Evolutionary conservation across 1,140 invertebrate species (phyloP).

Genomic region (Mercenaria mercenaria): DNA sequence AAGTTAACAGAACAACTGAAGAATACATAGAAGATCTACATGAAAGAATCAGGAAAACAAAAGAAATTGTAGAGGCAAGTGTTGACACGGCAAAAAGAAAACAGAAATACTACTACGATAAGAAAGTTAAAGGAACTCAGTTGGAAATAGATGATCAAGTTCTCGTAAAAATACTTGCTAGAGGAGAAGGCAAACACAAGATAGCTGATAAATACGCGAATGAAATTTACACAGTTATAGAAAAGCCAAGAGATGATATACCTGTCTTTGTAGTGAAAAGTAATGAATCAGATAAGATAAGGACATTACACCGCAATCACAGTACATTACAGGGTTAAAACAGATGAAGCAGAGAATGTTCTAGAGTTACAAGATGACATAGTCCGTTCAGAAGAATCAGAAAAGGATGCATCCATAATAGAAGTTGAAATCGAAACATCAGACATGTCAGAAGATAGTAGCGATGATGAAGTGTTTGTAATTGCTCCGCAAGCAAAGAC

Average conservation of each 20-base stretch:
- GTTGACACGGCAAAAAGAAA: conserved; percentile 1
- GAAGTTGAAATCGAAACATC: not conserved
- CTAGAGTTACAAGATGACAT: not conserved
- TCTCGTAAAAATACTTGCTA: conserved; percentile 18
- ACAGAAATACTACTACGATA: conserved; percentile 23
- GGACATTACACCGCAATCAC: not conserved
- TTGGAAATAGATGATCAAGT: conserved; percentile 39
- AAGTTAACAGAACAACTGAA: not conserved
- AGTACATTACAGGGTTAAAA: not conserved
- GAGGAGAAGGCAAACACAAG: conserved; percentile 60
- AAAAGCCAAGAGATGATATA: conserved; percentile 41
- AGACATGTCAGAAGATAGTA: not conserved
- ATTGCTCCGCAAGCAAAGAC: not conserved
- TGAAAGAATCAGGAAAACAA: conserved; percentile 42
- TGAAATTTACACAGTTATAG: conserved; percentile 34
- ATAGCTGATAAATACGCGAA: conserved; percentile 57
- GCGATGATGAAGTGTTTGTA: not conserved
- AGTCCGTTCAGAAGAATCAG: not conserved
- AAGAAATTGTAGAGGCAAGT: conserved; percentile 5
- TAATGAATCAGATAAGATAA: not conserved
- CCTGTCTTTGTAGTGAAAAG: conserved; percentile 48
- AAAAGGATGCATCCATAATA: not conserved
- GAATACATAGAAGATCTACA: conserved; percentile 38
- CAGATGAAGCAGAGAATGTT: not conserved
- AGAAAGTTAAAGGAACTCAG: conserved; percentile 28